Base-by-base conservation (phyloP, 2,113 vertebrate genomes). In the Suricata suricatta region DNA sequence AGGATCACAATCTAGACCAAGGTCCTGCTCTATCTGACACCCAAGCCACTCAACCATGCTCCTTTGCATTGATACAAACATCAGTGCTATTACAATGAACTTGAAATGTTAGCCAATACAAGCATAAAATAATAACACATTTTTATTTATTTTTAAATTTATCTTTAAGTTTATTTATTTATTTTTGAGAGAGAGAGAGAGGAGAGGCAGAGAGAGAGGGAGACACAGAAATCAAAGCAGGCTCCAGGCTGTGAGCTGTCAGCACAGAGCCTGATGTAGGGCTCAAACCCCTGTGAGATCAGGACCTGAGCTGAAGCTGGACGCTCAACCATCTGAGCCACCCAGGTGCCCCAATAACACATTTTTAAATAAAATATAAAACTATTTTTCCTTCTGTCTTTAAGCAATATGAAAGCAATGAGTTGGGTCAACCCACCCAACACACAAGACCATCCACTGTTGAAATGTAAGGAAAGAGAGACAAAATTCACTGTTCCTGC, bases 351-450 rank as follows among this genome's bases (percentile, higher is more conserved):
- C 41, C 41, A 85, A 76, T 25, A 87, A 41, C 5, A 50, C 29
- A 29, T 17, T 92, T 79, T 79, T 77, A 6, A 21, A 88, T 66
- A 7, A 54, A 66, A 80, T 0, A 13, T 21, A 27, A 76, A 81
- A 2, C 7, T 21, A 76, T 60, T 81, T 96, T 95, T 93, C 69
- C 54, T 89, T 66, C 33, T 50, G 33, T 41, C 44, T 71, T 76
- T 88, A 93, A 17, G 52, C 50, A 33, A 84, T 29, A 81, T 31
- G 66, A 88, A 84, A 95, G 80, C 88, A 93, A 74, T 68, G 82
- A 91, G 11, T 21, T 27, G 23, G 17, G 16, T 27, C 85, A 80
- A 35, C 41, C 2, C 33, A 94, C n/a, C 77, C n/a, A 89, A 57
- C 38, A 85, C 29, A 54, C 31, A 90, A 77, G 29, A 57, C 25